Evolutionary conservation across 2,113 vertebrate species (phyloP).

Genomic region (Odontophorus gujanensis): DNA sequence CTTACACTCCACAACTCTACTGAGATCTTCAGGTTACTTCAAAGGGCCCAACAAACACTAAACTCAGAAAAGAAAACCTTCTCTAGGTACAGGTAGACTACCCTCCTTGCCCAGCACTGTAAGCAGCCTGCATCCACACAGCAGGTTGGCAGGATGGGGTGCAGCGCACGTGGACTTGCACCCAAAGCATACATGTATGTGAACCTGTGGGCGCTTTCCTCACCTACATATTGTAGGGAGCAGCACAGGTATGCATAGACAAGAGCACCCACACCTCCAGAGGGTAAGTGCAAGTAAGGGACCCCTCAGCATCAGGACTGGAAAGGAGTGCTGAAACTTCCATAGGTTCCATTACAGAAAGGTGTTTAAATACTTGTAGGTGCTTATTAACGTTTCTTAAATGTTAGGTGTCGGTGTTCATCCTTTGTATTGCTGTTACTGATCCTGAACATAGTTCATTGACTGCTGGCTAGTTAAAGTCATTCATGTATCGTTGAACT

Average conservation of each 20-base stretch:
- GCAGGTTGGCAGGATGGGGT: accelerated
- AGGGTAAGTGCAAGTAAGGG: neutral
- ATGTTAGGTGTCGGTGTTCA: neutral
- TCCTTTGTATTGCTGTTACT: neutral
- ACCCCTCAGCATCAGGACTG: too few relatives aligned
- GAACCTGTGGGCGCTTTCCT: accelerated
- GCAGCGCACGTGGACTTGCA: accelerated
- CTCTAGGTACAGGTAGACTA: too few relatives aligned
- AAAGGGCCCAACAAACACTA: neutral
- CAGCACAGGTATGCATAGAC: neutral
- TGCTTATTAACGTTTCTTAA: neutral
- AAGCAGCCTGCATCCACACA: neutral
- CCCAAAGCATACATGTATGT: accelerated
- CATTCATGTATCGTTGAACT: neutral
- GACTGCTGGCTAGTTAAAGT: neutral
- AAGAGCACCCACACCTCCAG: neutral
- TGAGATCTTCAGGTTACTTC: neutral
- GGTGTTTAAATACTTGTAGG: neutral
- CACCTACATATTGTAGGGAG: neutral
- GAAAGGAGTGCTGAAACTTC: neutral
- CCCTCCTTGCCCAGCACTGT: too few relatives aligned
- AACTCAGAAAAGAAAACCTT: neutral
- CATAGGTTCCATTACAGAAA: neutral
- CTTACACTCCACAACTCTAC: neutral
- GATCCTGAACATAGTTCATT: neutral